Evolutionary conservation across 2,113 vertebrate genomes (phyloP).

Genomic region (Tretioscincus oriximinensis): DNA sequence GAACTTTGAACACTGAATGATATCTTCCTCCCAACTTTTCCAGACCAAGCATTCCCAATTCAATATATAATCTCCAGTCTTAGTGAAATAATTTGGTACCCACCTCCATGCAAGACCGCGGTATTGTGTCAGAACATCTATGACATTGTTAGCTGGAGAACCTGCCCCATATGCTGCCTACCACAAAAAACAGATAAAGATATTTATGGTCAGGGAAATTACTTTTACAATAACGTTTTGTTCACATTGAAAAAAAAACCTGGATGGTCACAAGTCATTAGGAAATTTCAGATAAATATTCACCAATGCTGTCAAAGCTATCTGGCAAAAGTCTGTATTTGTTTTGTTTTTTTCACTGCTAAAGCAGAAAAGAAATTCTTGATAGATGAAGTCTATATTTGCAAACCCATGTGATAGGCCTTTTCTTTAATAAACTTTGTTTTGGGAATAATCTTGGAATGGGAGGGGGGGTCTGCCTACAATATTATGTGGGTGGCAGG

Average conservation of each 20-base stretch:
- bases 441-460: too few species aligned
- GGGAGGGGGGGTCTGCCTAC: too few species aligned
- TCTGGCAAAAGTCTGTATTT: constrained; percentile 12
- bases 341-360: constrained; percentile 28
- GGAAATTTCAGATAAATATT: not conserved
- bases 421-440: too few species aligned
- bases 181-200: not conserved
- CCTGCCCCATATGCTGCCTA: constrained; percentile 78
- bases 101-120: constrained; percentile 81
- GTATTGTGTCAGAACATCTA: constrained; percentile 71
- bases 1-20: too few species aligned
- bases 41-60: too few species aligned
- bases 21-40: too few species aligned
- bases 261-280: constrained; percentile 7
- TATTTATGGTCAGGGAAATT: constrained; percentile 25
- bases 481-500: too few species aligned
- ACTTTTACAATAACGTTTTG: not conserved
- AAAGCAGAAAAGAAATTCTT: not conserved
- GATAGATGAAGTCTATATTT: not conserved
- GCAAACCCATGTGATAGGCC: not conserved
- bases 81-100: constrained; percentile 33
- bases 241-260: constrained; percentile 17
- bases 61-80: not conserved
- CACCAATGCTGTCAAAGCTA: constrained; percentile 1
- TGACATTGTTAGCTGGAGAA: constrained; percentile 32